Evolutionary conservation across 2,113 vertebrate genomes (phyloP).

Genomic region (Pelmatolapia mariae): DNA sequence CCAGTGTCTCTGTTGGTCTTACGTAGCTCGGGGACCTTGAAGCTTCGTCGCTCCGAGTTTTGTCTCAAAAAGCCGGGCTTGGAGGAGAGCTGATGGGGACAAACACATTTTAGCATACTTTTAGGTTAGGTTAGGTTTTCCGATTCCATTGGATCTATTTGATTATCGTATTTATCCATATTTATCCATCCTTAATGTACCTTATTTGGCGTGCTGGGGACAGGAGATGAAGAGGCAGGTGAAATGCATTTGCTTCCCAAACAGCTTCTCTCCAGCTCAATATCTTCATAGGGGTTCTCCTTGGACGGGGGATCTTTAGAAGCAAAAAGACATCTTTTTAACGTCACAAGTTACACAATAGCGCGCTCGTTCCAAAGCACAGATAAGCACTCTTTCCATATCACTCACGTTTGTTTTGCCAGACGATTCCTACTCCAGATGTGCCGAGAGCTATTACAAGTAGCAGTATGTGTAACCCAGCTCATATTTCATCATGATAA

Average conservation of each 20-base stretch:
- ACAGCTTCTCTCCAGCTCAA: slow-evolving; percentile 87
- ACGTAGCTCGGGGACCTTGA: slow-evolving; percentile 86
- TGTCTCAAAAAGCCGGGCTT: slow-evolving; percentile 89
- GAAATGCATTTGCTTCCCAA: slow-evolving; percentile 84
- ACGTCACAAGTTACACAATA: background rate
- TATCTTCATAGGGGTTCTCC: slow-evolving; percentile 97
- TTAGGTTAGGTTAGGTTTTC: background rate
- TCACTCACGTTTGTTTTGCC: slow-evolving; percentile 31
- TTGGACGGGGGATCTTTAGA: slow-evolving; percentile 86
- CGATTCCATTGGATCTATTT: background rate
- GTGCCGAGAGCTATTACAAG: slow-evolving; percentile 27
- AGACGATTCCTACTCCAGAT: slow-evolving; percentile 46
- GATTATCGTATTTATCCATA: background rate
- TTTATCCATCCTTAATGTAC: slow-evolving; percentile 55
- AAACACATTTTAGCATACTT: background rate
- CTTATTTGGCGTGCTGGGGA: slow-evolving; percentile 84
- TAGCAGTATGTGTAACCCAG: background rate
- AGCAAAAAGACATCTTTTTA: background rate
- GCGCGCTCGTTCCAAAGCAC: background rate
- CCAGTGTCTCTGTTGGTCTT: slow-evolving; percentile 84
- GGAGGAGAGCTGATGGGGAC: slow-evolving; percentile 61
- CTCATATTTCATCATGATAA: slow-evolving; percentile 38
- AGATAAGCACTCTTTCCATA: slow-evolving; percentile 24
- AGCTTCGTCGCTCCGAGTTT: slow-evolving; percentile 89
- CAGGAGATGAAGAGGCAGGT: slow-evolving; percentile 77